A percentile compares a stretch with the other conserved stretches of the same genome.
phyloP scores from a whole-genome alignment of 2,888 invertebrate species.

The Nesidiocoris tenuis region DNA sequence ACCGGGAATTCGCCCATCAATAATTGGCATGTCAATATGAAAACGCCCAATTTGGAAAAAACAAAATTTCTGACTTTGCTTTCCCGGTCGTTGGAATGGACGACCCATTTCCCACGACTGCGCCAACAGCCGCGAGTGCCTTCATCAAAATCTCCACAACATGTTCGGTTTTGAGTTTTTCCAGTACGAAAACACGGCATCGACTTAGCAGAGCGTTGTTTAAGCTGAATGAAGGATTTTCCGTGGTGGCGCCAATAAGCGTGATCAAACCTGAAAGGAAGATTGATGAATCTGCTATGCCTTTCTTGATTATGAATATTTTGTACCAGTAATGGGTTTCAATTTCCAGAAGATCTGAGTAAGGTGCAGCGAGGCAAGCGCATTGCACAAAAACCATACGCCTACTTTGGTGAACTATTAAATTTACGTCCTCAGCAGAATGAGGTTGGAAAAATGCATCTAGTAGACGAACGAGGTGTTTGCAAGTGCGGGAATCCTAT shows the following conservation, averaged over 20 bases:
- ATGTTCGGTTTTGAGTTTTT: conserved; percentile 65
- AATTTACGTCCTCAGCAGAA: too few relatives aligned
- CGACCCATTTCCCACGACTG: conserved; percentile 1
- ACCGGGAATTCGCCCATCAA: too few relatives aligned
- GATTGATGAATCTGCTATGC: too few relatives aligned
- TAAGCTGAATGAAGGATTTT: conserved; percentile 82
- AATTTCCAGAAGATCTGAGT: too few relatives aligned
- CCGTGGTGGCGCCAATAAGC: conserved; percentile 80
- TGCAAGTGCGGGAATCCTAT: too few relatives aligned
- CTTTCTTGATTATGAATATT: too few relatives aligned
- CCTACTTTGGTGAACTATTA: too few relatives aligned
- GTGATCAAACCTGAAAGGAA: conserved; percentile 58
- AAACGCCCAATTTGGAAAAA: conserved; percentile 2
- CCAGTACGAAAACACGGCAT: conserved; percentile 72
- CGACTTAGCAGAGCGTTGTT: conserved; percentile 77
- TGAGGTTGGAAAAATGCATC: too few relatives aligned
- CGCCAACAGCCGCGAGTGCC: conserved; percentile 21
- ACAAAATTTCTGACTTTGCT: not conserved
- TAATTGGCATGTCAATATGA: conserved; percentile 32
- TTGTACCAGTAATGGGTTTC: too few relatives aligned
- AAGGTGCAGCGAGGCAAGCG: too few relatives aligned
- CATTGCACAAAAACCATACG: too few relatives aligned
- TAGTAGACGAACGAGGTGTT: too few relatives aligned
- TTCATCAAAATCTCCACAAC: conserved; percentile 53
- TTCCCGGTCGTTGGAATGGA: not conserved